A percentile compares a stretch with the other conserved stretches of the same genome.
Evolutionary conservation across 2,113 vertebrate species (phyloP).

Genomic region (Australoheros scitulus): DNA sequence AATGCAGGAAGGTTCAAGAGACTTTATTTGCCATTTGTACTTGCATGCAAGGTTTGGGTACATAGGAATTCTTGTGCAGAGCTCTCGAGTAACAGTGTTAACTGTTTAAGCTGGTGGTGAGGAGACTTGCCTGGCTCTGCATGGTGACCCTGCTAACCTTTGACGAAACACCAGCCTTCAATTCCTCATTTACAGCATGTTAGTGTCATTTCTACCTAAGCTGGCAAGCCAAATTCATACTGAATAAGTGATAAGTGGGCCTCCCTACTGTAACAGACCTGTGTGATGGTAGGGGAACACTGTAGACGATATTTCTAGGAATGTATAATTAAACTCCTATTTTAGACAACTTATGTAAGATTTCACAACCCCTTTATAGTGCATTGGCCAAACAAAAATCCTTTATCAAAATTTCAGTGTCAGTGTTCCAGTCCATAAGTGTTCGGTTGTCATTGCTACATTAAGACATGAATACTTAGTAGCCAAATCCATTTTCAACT

Average conservation of each 20-base stretch:
- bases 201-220: not conserved
- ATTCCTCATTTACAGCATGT: not conserved
- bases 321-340: not conserved
- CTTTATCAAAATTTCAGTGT: not conserved
- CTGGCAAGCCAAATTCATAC: not conserved
- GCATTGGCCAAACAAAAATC: not conserved
- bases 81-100: no score
- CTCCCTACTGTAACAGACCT: not conserved
- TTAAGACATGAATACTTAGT: not conserved
- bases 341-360: slow-evolving; percentile 6
- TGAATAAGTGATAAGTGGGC: not conserved
- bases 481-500: not conserved
- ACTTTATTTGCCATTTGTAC: no score
- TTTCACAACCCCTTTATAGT: not conserved
- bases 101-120: no score
- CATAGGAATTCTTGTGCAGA: no score
- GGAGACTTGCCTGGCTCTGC: no score
- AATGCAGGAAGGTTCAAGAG: no score
- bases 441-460: not conserved
- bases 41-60: no score
- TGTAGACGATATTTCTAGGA: not conserved
- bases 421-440: not conserved
- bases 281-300: not conserved
- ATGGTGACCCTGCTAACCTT: no score
- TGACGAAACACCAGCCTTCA: not conserved